Base-by-base conservation (phyloP, 1,140 invertebrate genomes). In the Notospermus geniculatus region DNA sequence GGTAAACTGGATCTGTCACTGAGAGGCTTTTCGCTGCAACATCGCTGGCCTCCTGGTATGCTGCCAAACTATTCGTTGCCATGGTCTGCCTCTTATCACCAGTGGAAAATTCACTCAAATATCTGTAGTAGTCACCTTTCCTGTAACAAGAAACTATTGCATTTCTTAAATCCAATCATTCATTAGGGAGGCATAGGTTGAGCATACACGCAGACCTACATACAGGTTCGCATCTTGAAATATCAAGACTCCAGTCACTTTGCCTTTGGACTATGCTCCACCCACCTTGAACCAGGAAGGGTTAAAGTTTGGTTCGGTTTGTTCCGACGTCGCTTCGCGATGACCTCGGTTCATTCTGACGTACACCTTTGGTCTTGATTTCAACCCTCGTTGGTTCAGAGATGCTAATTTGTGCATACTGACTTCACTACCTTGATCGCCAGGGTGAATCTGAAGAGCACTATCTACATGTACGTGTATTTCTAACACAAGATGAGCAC, bases 1-100 rank as follows among this genome's bases (percentile, higher is more conserved):
- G 89, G 85, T 93, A 88, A 83, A 97, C 96, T 73, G 94, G 94
- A 84, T 97, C 93, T 83, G 94, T 97, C 75, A 93, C 92, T 83
- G 94, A 92, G 90, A 98, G 93, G 88, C 97, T 93, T 77, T 90
- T 89, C 87, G 96, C 96, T 86, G 93, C 95, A 86, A 97, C 96
- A 85, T 97, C 94, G 82, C 96, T 96, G 80, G 94, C 95, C 83
- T 95, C 92, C 83, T 96, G 93, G 87, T 98, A 98, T 76, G 95
- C 94, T 84, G 95, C 94, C 77, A 95, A 86, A 68, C 92, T 93
- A 80, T 93, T 92, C 79, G 95, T 92, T 50, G 93, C 93, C 57
- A 92, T 91, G 82, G 93, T 91, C 84, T 95, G 94, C 79, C 92
- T 60, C 80, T 94, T 92, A 70, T 91, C 91, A 69, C 91, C 92